A percentile compares a stretch with the other conserved stretches of the same genome.
Conservation (phyloP, 2,888 invertebrate species). For the Lucinisca nassula region DNA sequence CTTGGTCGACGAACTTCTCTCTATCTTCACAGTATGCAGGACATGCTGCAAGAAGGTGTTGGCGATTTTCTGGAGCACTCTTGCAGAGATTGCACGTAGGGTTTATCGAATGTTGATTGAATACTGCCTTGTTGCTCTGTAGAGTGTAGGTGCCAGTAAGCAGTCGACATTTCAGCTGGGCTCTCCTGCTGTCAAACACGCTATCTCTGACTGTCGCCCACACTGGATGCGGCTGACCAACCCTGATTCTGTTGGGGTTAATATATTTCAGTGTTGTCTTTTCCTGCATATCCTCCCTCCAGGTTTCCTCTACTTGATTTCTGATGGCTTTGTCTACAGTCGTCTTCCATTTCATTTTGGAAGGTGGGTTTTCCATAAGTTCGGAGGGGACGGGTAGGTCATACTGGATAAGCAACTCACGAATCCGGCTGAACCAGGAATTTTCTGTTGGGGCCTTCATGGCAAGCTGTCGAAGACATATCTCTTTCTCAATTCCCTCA, state of each 20-base stretch:
- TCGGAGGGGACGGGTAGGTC: neutral
- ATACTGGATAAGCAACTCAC: neutral
- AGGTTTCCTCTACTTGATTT: neutral
- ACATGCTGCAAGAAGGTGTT: neutral
- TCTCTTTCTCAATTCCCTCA: neutral
- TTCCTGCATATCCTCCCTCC: neutral
- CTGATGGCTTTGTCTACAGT: neutral
- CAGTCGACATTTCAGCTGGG: too few species aligned
- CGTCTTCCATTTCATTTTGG: neutral
- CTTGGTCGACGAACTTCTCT: too few species aligned
- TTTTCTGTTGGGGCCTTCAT: neutral
- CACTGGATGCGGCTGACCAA: neutral
- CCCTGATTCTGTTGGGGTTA: neutral
- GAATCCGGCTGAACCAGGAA: neutral
- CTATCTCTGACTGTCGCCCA: neutral
- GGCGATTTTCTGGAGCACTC: neutral
- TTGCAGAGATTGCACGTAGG: neutral
- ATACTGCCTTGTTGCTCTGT: neutral
- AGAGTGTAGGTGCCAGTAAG: too few species aligned
- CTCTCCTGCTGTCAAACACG: neutral
- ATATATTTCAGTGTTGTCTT: neutral
- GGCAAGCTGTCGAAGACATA: neutral
- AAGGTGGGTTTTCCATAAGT: neutral
- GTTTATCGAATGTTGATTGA: neutral
- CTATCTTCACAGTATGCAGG: too few species aligned